Evolutionary conservation across 2,888 invertebrate species (phyloP).

Genomic region (Macropis europaea): DNA sequence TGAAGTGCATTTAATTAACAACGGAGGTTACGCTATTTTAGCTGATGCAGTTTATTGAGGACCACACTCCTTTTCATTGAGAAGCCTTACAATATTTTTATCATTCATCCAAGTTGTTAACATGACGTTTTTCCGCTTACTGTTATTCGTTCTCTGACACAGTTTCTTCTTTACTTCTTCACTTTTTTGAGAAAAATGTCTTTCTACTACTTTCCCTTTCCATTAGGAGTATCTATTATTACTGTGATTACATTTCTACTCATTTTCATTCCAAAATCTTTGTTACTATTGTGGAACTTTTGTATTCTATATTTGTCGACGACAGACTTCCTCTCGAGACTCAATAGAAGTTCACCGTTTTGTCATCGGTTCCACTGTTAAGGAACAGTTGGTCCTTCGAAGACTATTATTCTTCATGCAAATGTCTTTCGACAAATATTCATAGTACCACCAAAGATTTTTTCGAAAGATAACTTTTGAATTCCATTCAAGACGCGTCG

Average conservation of each 20-base stretch:
- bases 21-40: not conserved
- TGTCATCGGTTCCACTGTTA: not conserved
- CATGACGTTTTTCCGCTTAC: not conserved
- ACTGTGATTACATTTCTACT: not conserved
- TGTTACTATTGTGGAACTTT: not conserved
- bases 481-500: no score
- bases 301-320: not conserved
- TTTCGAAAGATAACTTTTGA: no score
- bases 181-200: not conserved
- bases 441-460: not conserved
- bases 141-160: not conserved
- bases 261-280: not conserved
- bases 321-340: not conserved
- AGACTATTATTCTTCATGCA: not conserved
- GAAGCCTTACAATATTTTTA: not conserved
- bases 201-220: not conserved
- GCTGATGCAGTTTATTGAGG: not conserved
- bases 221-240: not conserved
- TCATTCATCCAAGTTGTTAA: slow-evolving; percentile 6
- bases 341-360: not conserved
- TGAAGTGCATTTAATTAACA: slow-evolving; percentile 10
- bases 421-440: not conserved
- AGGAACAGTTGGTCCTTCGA: not conserved
- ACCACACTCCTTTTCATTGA: not conserved
- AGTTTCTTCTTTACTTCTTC: not conserved